phyloP scores from a whole-genome alignment of 2,113 vertebrate species.

The Scatophagus argus region DNA sequence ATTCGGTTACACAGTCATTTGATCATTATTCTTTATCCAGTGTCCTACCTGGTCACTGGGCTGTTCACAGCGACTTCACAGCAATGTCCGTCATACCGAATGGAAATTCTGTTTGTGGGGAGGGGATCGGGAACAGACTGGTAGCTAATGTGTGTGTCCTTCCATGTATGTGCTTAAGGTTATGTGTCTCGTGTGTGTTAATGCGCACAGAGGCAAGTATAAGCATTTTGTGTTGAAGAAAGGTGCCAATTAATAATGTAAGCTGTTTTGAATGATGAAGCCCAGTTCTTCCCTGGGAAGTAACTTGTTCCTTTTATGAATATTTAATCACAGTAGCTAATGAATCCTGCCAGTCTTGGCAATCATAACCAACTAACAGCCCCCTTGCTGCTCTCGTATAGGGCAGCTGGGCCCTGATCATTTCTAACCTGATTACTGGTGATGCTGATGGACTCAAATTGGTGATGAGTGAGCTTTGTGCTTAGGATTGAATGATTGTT shows the following conservation, averaged over 20 bases:
- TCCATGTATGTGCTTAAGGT: constrained; percentile 31
- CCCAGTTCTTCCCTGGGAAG: constrained; percentile 70
- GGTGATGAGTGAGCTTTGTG: constrained; percentile 51
- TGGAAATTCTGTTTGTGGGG: constrained; percentile 29
- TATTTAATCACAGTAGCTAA: constrained; percentile 79
- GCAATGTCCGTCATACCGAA: constrained; percentile 15
- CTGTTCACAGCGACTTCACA: constrained; percentile 36
- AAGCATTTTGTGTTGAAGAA: constrained; percentile 62
- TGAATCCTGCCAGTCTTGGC: constrained; percentile 67
- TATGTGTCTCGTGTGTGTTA: not conserved
- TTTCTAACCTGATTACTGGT: constrained; percentile 66
- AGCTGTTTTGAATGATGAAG: constrained; percentile 73
- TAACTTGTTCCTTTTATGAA: constrained; percentile 80
- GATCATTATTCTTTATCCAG: constrained; percentile 46
- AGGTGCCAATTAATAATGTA: constrained; percentile 78
- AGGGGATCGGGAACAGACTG: constrained; percentile 11
- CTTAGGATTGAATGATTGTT: constrained; percentile 31
- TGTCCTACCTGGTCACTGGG: constrained; percentile 23
- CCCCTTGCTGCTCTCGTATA: constrained; percentile 52
- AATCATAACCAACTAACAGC: constrained; percentile 73
- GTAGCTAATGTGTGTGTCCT: constrained; percentile 8
- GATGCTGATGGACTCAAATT: constrained; percentile 52
- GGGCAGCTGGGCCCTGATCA: constrained; percentile 50
- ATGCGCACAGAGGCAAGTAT: constrained; percentile 13
- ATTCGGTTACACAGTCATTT: constrained; percentile 63